These are phyloP conservation scores for Plagiodera versicolora DNA, from an alignment of 2,888 invertebrate species.

Conservation along the genomic window DNA sequence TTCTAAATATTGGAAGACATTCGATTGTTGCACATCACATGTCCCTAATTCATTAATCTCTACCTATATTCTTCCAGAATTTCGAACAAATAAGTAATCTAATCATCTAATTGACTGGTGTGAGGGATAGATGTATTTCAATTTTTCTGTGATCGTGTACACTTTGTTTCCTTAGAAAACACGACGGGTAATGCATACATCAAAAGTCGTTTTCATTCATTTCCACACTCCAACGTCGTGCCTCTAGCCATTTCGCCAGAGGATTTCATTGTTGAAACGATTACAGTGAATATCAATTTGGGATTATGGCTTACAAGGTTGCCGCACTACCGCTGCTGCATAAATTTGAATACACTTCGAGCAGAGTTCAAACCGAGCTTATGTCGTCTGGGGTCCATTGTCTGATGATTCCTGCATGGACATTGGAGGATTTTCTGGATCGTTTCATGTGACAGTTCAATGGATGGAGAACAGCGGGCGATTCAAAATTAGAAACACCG, in stretches of 20 bases:
- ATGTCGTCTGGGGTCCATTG: slow-evolving; percentile 15
- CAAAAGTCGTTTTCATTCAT: background rate
- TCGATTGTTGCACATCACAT: too few species aligned
- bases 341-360: slow-evolving; percentile 21
- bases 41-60: too few species aligned
- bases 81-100: too few species aligned
- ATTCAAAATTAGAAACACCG: background rate
- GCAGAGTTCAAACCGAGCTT: slow-evolving; percentile 19
- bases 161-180: too few species aligned
- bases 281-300: slow-evolving; percentile 29
- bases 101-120: too few species aligned
- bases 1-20: too few species aligned
- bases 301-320: slow-evolving; percentile 27
- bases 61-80: too few species aligned
- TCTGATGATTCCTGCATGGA: slow-evolving; percentile 4
- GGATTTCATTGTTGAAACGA: slow-evolving; percentile 26
- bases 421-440: background rate
- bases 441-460: background rate
- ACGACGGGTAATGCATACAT: background rate
- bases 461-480: background rate
- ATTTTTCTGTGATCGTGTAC: too few species aligned
- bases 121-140: too few species aligned
- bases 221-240: background rate
- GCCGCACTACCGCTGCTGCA: slow-evolving; percentile 13
- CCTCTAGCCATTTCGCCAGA: slow-evolving; percentile 9